These are phyloP conservation scores for Rachycentron canadum DNA, from an alignment of 2,797 vertebrate species.

Conservation along the genomic window DNA sequence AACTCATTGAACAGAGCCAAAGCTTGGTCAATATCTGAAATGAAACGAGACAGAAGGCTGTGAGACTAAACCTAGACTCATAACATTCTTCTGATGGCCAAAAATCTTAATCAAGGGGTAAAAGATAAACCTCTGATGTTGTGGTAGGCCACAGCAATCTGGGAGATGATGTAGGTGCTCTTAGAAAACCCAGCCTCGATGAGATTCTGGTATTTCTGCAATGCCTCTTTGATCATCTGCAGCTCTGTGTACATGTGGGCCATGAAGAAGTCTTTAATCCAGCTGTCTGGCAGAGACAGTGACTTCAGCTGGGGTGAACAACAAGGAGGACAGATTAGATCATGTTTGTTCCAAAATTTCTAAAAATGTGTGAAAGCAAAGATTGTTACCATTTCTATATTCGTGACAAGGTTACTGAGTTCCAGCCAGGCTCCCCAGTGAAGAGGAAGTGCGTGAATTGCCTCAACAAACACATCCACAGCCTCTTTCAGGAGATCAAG, in stretches of 20 bases:
- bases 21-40: conserved; percentile 97
- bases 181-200: conserved; percentile 98
- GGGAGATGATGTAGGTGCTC: conserved; percentile 99
- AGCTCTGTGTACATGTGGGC: conserved; percentile 99
- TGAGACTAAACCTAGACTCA: background rate
- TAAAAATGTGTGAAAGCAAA: background rate
- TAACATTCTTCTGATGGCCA: background rate
- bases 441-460: conserved; percentile 93
- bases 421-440: conserved; percentile 99
- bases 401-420: conserved; percentile 97
- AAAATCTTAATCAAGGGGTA: background rate
- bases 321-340: background rate
- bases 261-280: conserved; percentile 99
- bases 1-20: conserved; percentile 96
- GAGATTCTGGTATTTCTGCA: conserved; percentile 98
- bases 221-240: conserved; percentile 97
- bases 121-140: conserved; percentile 93
- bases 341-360: conserved; percentile 4
- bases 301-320: conserved; percentile 90
- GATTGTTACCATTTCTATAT: conserved; percentile 90
- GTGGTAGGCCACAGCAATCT: conserved; percentile 99
- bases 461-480: conserved; percentile 96
- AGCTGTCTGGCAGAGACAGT: conserved; percentile 95
- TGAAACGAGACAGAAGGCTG: conserved; percentile 7
- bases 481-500: conserved; percentile 97